Evolutionary conservation across 1,140 invertebrate genomes (phyloP), one percentile per base, ranked within the genome.

Genomic region (Notospermus geniculatus): DNA sequence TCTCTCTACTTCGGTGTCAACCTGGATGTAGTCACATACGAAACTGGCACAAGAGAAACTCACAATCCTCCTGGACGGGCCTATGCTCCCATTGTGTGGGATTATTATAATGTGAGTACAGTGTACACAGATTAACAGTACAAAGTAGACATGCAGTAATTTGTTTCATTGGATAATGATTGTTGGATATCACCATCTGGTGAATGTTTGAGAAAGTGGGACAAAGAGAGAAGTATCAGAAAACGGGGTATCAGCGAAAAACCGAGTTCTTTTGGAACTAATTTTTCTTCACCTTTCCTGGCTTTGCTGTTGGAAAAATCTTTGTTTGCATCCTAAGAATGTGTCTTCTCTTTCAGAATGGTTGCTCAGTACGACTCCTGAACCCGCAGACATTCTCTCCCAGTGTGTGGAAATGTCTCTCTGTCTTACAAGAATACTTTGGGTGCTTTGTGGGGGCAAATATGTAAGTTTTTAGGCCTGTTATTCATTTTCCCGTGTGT

Each of bases 401-500:
- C 46, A 77, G 76, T 64, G 78, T 88, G 11, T 86, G 85, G 83
- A 82, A 84, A 59, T 66, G 88, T 2, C 84, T 86, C 63, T 85
- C 90, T n/a, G 86, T 86, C 11, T 79, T 99, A 54, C 96, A 98
- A 82, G 96, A 98, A 81, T 91, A 87, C 74, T 97, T 98, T 76
- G 89, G 90, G 53, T 94, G 90, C 61, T 91, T 94, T 82, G 92
- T 95, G 50, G 95, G 95, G 11, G 90, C 92, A 1, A 98, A 98
- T 87, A 86, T 89, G 82, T 85, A 76, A 83, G 83, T 79, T 19
- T 36, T n/a, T n/a, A n/a, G n/a, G n/a, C n/a, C n/a, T n/a, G n/a
- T n/a, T n/a, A n/a, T n/a, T n/a, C n/a, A n/a, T n/a, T n/a, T n/a
- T n/a, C n/a, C n/a, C n/a, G n/a, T n/a, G n/a, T n/a, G n/a, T n/a